Base-by-base conservation (phyloP, 1,140 invertebrate genomes). In the Drosophila baimaii region DNA sequence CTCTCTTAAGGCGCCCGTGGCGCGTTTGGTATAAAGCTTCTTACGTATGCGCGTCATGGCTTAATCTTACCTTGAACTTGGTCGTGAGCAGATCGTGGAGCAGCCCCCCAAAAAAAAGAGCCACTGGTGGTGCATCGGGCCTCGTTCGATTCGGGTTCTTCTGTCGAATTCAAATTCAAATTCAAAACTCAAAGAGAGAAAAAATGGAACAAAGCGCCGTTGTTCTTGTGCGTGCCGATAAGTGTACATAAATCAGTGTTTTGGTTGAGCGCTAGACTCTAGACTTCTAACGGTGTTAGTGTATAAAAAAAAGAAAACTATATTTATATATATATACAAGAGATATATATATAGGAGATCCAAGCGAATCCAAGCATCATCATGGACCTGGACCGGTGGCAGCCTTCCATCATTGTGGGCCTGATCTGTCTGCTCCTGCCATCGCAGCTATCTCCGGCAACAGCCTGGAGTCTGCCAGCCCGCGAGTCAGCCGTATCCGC, bases 21-120 rank as follows among this genome's bases (percentile, higher is more conserved):
- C 27, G 59, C 27, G 58, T 51, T 83, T 80, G 79, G 90, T 91
- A 91, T 91, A 91, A 91, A 91, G 82, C 90, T 90, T 91, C 86
- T 91, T 91, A 85, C 76, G 90, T 91, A 91, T 91, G 86, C 90
- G 71, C 80, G 90, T 91, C 90, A 91, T 89, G 90, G 90, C 88
- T 91, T 88, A 91, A 91, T 89, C 84, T 89, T 91, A 91, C 90
- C 90, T 91, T 91, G 90, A 91, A 91, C 90, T 91, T 91, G 90
- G 72, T 86, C 81, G 86, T 77, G 90, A 80, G 55, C 73, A 82
- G 74, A 91, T 90, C 80, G 85, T 23, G 17, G 61, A 63, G 46
- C 37, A 58, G 35, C 51, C 49, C 49, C 46, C 29, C 7, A 23
- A 27, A 31, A 35, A 23, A 27, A 31, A 35, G 64, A 69, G 51